These are phyloP conservation scores for Orchesella flavescens DNA, from an alignment of 2,888 invertebrate species.

Conservation along the genomic window DNA sequence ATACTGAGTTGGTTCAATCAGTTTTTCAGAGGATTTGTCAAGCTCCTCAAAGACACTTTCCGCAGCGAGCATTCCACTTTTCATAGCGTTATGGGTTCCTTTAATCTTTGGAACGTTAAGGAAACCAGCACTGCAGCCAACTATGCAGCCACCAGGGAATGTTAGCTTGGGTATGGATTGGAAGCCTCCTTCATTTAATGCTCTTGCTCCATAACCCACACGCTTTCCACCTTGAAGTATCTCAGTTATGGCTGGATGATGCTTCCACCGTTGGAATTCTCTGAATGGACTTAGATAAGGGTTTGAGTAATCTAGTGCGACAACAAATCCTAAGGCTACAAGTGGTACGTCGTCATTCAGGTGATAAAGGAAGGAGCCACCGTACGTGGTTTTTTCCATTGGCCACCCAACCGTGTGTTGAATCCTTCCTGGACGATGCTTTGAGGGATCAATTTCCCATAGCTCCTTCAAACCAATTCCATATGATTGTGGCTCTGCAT, in stretches of 20 bases:
- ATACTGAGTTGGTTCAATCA: constrained; percentile 84
- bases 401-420: constrained; percentile 99
- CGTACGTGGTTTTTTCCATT: constrained; percentile 90
- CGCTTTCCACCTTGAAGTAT: constrained; percentile 84
- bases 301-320: constrained; percentile 95
- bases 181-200: constrained; percentile 96
- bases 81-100: constrained; percentile 99
- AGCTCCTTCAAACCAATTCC: constrained; percentile 94
- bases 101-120: constrained; percentile 97
- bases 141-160: constrained; percentile 95
- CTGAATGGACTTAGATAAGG: constrained; percentile 95
- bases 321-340: constrained; percentile 93
- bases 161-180: constrained; percentile 90
- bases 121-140: constrained; percentile 97
- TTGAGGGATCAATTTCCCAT: constrained; percentile 94
- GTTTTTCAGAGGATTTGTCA: constrained; percentile 74
- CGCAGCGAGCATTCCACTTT: constrained; percentile 97
- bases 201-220: constrained; percentile 96
- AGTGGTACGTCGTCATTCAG: constrained; percentile 87
- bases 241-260: constrained; percentile 88
- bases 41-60: constrained; percentile 92
- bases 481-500: constrained; percentile 92
- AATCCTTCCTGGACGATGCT: constrained; percentile 91
- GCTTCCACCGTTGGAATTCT: constrained; percentile 96
- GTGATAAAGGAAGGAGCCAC: constrained; percentile 98